Percentiles rank a stretch among this genome's conserved stretches.
phyloP scores from a whole-genome alignment of 2,113 vertebrate genomes.

The Galbula dea region DNA sequence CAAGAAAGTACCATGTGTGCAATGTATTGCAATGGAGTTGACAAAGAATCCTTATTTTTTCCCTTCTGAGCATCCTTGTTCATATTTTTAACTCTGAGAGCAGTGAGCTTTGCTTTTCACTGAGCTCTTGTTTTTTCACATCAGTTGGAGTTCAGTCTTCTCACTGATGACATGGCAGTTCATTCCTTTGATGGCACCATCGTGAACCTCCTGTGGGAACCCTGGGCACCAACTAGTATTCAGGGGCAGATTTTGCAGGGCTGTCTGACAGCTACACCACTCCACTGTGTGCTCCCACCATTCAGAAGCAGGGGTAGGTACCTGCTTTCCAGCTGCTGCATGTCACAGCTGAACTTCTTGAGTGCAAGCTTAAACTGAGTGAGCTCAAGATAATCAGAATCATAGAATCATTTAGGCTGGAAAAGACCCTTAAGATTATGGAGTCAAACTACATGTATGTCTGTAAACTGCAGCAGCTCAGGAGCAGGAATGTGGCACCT shows the following conservation, averaged over 20 bases:
- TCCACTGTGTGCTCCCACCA: background rate
- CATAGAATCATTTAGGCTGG: background rate
- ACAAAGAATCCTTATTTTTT: background rate
- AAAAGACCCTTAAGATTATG: background rate
- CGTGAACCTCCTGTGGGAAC: background rate
- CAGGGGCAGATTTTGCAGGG: background rate
- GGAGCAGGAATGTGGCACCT: background rate
- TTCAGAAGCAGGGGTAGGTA: background rate
- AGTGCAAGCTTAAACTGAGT: background rate
- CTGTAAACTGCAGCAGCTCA: background rate
- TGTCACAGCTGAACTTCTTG: background rate
- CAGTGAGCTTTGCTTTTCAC: background rate
- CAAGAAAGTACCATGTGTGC: background rate
- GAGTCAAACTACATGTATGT: background rate
- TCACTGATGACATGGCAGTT: background rate
- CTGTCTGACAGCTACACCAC: background rate
- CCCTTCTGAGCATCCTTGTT: background rate
- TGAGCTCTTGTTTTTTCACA: background rate
- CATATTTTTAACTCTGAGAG: background rate
- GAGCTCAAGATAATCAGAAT: background rate
- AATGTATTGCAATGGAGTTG: background rate
- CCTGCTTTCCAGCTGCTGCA: background rate
- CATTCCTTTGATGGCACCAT: fast-evolving
- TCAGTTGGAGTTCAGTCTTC: background rate
- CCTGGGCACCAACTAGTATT: background rate